phyloP scores from a whole-genome alignment of 2,888 invertebrate genomes.

The Diplolepis rosae region DNA sequence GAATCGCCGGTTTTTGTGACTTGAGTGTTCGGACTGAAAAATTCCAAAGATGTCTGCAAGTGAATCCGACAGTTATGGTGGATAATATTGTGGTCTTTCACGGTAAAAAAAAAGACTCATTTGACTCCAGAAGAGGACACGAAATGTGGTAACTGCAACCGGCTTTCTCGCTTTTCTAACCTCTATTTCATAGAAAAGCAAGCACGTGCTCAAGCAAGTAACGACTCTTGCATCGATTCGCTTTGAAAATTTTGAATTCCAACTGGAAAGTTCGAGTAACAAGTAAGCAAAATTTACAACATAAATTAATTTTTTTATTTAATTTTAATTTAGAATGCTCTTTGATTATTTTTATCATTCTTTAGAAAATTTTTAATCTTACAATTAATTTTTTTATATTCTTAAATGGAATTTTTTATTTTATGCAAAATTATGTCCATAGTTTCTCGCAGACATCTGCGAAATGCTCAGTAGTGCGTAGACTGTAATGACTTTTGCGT shows the following conservation, averaged over 20 bases:
- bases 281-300: not conserved
- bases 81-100: slow-evolving; percentile 1
- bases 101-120: not conserved
- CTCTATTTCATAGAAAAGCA: slow-evolving; percentile 13
- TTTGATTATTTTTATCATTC: not conserved
- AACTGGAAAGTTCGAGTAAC: not conserved
- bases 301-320: not conserved
- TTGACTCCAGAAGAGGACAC: not conserved
- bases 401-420: not conserved
- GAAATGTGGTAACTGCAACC: not conserved
- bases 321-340: no score
- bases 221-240: not conserved
- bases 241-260: not conserved
- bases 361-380: not conserved
- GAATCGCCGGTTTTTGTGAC: not conserved
- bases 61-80: slow-evolving; percentile 2
- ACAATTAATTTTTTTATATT: not conserved
- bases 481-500: not conserved
- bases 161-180: slow-evolving; percentile 4
- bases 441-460: not conserved
- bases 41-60: not conserved
- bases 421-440: not conserved
- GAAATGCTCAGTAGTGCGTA: not conserved
- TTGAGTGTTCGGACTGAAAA: not conserved
- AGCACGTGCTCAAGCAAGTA: slow-evolving; percentile 20